Conservation (phyloP, 2,113 vertebrate species). For the Grus americana region DNA sequence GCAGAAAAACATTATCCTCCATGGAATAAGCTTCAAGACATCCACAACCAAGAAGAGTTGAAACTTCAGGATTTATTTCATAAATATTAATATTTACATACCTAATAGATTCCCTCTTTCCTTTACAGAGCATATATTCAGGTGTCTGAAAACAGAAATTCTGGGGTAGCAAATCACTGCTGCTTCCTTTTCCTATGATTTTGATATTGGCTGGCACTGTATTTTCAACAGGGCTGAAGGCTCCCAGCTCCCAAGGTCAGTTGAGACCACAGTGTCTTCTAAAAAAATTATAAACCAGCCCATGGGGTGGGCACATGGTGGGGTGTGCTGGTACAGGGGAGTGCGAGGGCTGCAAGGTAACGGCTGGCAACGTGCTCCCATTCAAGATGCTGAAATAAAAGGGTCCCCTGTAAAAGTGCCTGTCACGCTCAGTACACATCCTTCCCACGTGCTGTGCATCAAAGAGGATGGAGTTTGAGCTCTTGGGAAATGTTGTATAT, state of each 20-base stretch:
- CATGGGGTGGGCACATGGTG: accelerated
- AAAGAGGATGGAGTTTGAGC: not conserved
- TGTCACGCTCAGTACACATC: not conserved
- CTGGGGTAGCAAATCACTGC: not conserved
- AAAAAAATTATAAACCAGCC: not conserved
- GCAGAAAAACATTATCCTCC: slow-evolving; percentile 41
- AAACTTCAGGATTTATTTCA: slow-evolving; percentile 50
- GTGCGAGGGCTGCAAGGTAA: not conserved
- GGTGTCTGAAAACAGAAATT: not conserved
- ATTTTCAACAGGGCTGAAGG: not conserved
- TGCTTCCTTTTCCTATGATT: not conserved
- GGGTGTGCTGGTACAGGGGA: not conserved
- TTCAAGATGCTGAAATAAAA: not conserved
- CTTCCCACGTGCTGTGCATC: not conserved
- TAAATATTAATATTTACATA: slow-evolving; percentile 63
- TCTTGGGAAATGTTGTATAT: not conserved
- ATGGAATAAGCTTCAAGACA: slow-evolving; percentile 50
- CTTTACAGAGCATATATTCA: not conserved
- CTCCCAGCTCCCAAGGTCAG: not conserved
- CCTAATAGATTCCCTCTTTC: not conserved
- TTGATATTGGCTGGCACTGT: not conserved
- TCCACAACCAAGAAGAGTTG: not conserved
- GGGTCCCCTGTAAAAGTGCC: not conserved
- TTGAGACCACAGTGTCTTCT: not conserved
- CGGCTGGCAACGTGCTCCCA: not conserved